A percentile compares a stretch with the other conserved stretches of the same genome.
Evolutionary conservation across 2,888 invertebrate species (phyloP).

Genomic region (Acanthosepion pharaonis): DNA sequence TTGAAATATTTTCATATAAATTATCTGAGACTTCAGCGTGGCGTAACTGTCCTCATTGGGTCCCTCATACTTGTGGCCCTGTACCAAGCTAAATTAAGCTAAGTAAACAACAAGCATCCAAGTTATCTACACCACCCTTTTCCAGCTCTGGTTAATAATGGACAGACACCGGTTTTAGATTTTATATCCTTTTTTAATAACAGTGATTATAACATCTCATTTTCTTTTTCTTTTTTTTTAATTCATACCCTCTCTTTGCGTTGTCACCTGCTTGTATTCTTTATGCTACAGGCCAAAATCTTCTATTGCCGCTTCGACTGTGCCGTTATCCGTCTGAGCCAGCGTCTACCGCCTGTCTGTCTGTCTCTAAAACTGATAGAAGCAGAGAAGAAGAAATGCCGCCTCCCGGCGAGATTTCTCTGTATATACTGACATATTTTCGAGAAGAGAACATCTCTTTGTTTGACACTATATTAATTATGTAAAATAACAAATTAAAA

Average conservation of each 20-base stretch:
- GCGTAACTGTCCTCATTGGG: no score
- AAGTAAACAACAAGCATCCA: background rate
- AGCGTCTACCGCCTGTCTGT: background rate
- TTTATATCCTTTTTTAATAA: constrained; percentile 10
- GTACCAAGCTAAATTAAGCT: no score
- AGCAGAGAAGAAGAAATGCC: background rate
- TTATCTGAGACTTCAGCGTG: no score
- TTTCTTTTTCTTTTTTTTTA: background rate
- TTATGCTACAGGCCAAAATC: background rate
- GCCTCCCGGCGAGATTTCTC: background rate
- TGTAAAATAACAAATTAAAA: background rate
- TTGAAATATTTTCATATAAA: background rate
- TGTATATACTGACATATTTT: background rate
- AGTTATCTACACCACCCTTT: background rate
- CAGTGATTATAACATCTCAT: background rate
- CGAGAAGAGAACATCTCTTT: background rate
- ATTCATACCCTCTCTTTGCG: background rate
- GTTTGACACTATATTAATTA: background rate
- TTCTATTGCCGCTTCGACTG: background rate
- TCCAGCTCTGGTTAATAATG: background rate
- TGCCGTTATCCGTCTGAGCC: background rate
- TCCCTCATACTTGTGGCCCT: no score
- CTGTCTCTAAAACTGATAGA: background rate
- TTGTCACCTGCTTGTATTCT: background rate
- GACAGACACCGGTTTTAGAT: background rate